Evolutionary conservation across 2,888 invertebrate species (phyloP).

Genomic region (Luffia ferchaultella): DNA sequence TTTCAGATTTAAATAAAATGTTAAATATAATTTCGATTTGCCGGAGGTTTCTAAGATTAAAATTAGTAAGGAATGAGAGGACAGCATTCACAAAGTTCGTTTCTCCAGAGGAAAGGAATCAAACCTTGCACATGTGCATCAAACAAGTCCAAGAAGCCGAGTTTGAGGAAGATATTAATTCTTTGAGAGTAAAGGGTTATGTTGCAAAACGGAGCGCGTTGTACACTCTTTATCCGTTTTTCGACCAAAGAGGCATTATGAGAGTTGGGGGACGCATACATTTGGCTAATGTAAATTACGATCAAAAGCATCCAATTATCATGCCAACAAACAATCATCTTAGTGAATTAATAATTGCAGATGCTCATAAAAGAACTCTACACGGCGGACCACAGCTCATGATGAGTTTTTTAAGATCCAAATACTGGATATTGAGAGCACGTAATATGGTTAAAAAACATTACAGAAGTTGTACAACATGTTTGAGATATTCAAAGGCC

Average conservation of each 20-base stretch:
- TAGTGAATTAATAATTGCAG: conserved; percentile 15
- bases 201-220: not conserved
- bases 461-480: conserved; percentile 16
- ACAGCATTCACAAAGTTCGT: not conserved
- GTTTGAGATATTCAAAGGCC: conserved; percentile 8
- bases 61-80: not conserved
- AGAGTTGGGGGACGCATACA: conserved; percentile 13
- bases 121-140: not conserved
- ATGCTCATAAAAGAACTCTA: conserved; percentile 16
- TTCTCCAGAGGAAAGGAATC: not conserved
- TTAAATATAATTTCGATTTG: not conserved
- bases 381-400: conserved; percentile 19
- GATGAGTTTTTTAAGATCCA: conserved; percentile 17
- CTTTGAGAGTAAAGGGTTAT: not conserved
- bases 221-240: not conserved
- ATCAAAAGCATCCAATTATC: conserved; percentile 13
- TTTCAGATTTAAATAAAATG: not conserved
- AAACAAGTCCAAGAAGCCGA: not conserved
- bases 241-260: conserved; percentile 10
- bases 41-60: not conserved
- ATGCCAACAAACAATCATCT: conserved; percentile 13
- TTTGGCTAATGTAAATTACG: not conserved
- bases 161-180: conserved; percentile 2
- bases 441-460: conserved; percentile 14
- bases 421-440: conserved; percentile 18